Evolutionary conservation across 2,113 vertebrate species (phyloP), one percentile per base, ranked within the genome.

Genomic region (Chiloscyllium plagiosum): DNA sequence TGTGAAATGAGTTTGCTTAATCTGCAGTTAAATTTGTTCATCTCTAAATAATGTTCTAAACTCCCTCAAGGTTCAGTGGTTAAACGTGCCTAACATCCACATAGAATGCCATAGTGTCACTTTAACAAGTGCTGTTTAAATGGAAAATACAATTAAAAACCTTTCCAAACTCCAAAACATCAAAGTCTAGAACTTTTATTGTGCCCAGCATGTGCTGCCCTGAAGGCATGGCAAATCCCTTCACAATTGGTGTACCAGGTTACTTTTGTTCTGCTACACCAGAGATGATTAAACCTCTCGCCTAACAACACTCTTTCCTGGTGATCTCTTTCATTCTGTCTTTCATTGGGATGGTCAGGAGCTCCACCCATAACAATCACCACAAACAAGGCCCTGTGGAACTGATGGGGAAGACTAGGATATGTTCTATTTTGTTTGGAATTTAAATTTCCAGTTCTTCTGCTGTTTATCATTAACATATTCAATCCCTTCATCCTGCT

Each of bases 1-100:
- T 95, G 42, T 29, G 42, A 50, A 50, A 29, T 95, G 47, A 72
- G 37, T 50, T 95, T 76, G 69, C 68, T 94, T 95, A 95, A 95
- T 72, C 69, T 95, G 69, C 68, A 52, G 33, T 72, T 95, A 72
- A 72, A 95, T 72, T 50, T 95, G 42, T 76, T 69, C 68, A 70
- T 94, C 24, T 70, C 66, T 70, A 94, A 47, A 94, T 94, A 70
- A 95, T 47, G 33, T 72, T 72, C n/a, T 42, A 72, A 50, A 19
- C 15, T 20, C 89, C n/a, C n/a, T 95, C 7, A 26, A 76, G 94
- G 42, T 17, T 95, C 22, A 19, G 68, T 76, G 68, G 26, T 93
- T 37, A 37, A 93, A 68, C 20, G 15, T 66, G 61, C 37, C 89
- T 7, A 42, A n/a, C 61, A 66, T 37, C 89, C 19, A n/a, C 19